Percentiles rank a stretch among this genome's conserved stretches.
Evolutionary conservation across 1,140 invertebrate genomes (phyloP).

Genomic region (Atta colombica): DNA sequence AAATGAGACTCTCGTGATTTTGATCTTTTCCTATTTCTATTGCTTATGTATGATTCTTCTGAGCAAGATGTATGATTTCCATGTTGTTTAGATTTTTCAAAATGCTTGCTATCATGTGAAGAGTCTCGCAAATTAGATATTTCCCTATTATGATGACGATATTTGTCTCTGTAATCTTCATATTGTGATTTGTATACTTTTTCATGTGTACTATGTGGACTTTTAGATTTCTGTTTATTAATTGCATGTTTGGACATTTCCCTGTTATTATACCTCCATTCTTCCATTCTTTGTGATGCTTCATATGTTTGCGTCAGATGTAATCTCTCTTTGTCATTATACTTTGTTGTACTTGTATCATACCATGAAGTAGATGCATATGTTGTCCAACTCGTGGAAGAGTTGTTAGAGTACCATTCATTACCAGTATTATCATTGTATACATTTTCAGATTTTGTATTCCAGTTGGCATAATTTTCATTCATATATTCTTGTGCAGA

Average conservation of each 20-base stretch:
- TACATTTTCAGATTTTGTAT: conserved; percentile 53
- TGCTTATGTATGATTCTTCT: conserved; percentile 32
- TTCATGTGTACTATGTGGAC: conserved; percentile 61
- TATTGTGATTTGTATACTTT: conserved; percentile 72
- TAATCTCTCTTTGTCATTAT: conserved; percentile 45
- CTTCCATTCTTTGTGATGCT: conserved; percentile 19
- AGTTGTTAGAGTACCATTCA: conserved; percentile 65
- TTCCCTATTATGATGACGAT: conserved; percentile 58
- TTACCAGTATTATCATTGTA: conserved; percentile 46
- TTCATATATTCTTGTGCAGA: conserved; percentile 37
- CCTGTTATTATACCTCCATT: conserved; percentile 60
- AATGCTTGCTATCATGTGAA: conserved; percentile 55
- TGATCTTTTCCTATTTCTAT: conserved; percentile 80
- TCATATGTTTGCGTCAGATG: conserved; percentile 21
- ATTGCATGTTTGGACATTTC: conserved; percentile 35
- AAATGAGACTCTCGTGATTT: conserved; percentile 78
- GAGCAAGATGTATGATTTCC: conserved; percentile 54
- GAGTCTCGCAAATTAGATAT: conserved; percentile 65
- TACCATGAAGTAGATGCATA: conserved; percentile 40
- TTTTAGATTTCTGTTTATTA: conserved; percentile 70
- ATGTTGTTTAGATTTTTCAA: conserved; percentile 64
- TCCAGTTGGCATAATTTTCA: conserved; percentile 69
- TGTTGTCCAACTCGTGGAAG: conserved; percentile 52
- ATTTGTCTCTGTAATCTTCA: conserved; percentile 67
- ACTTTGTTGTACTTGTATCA: conserved; percentile 18